Evolutionary conservation across 1,140 invertebrate genomes (phyloP).

Genomic region (Bombyx mandarina): DNA sequence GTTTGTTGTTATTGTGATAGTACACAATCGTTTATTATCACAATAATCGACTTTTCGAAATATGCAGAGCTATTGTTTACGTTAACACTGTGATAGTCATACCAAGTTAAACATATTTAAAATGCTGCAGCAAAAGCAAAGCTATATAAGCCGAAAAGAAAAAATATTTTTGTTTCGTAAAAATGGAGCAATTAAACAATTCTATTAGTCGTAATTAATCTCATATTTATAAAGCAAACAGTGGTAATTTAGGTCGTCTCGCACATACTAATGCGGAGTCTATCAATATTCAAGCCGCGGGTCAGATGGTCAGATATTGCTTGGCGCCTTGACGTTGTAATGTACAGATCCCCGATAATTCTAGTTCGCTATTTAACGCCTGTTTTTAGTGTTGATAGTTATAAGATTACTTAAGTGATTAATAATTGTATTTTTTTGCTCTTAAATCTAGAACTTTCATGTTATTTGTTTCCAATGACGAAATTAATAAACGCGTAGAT

Average conservation of each 20-base stretch:
- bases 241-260: conserved; percentile 50
- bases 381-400: conserved; percentile 18
- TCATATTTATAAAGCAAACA: conserved; percentile 42
- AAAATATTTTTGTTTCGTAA: too few relatives aligned
- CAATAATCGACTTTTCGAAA: neutral
- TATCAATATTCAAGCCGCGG: conserved; percentile 44
- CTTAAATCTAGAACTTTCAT: too few relatives aligned
- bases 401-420: neutral
- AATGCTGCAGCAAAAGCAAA: too few relatives aligned
- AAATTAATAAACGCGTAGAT: too few relatives aligned
- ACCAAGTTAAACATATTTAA: too few relatives aligned
- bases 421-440: neutral
- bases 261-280: conserved; percentile 38
- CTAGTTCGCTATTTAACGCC: conserved; percentile 24
- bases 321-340: conserved; percentile 27
- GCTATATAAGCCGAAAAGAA: too few relatives aligned
- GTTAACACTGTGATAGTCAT: neutral
- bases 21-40: neutral
- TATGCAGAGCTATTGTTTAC: neutral
- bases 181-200: too few relatives aligned
- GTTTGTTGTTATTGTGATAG: neutral
- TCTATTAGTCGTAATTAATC: neutral
- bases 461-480: too few relatives aligned
- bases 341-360: conserved; percentile 39
- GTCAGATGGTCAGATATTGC: conserved; percentile 28